Evolutionary conservation across 1,140 invertebrate species (phyloP).

Genomic region (Radopholus similis): DNA sequence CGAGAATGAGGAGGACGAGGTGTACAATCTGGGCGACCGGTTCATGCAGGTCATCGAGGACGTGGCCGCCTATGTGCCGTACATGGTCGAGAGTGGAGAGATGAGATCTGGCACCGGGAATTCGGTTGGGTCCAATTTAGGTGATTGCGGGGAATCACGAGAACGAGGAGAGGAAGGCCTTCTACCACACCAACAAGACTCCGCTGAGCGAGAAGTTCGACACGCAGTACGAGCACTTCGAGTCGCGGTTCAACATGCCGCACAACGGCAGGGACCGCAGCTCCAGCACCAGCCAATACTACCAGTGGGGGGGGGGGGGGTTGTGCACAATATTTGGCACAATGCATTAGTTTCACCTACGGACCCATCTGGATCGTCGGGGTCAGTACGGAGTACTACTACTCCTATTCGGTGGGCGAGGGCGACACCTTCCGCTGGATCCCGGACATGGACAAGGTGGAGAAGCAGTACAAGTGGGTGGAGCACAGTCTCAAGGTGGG

Average conservation of each 20-base stretch:
- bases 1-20: not conserved
- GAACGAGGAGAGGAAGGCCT: not conserved
- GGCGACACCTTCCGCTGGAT: not conserved
- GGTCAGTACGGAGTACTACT: conserved; percentile 6
- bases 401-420: not conserved
- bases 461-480: conserved; percentile 2
- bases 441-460: not conserved
- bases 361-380: conserved; percentile 9
- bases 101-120: too few species aligned
- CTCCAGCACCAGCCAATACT: conserved; percentile 9
- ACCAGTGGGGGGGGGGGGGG: not conserved
- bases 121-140: too few species aligned
- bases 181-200: not conserved
- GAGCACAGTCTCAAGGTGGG: conserved; percentile 1
- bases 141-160: conserved; percentile 12
- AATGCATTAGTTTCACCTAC: not conserved
- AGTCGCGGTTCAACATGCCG: conserved; percentile 7
- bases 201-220: not conserved
- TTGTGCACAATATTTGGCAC: not conserved
- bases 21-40: conserved; percentile 9
- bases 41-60: conserved; percentile 13
- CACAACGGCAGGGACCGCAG: not conserved
- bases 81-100: not conserved
- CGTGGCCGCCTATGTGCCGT: conserved; percentile 10
- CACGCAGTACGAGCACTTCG: conserved; percentile 2